Conservation (phyloP, 2,113 vertebrate species). For the Dunckerocampus dactyliophorus region DNA sequence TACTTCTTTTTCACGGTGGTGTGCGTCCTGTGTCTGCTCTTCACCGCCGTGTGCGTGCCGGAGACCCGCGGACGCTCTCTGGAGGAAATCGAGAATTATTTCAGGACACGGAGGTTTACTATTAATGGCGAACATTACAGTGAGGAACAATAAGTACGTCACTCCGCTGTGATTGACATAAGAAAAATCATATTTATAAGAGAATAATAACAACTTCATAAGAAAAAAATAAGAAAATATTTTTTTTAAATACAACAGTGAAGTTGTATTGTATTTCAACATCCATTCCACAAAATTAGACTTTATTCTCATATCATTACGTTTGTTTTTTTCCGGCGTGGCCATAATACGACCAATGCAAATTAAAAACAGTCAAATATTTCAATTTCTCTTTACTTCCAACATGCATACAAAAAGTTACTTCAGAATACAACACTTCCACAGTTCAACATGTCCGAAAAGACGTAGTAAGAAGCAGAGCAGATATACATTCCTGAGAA, state of each 20-base stretch:
- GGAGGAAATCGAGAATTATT: conserved; percentile 93
- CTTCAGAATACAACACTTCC: too few relatives aligned
- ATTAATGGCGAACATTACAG: background rate
- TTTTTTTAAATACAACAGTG: too few relatives aligned
- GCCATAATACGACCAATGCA: background rate
- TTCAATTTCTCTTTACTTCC: too few relatives aligned
- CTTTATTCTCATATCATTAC: background rate
- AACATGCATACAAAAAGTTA: too few relatives aligned
- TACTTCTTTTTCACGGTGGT: conserved; percentile 84
- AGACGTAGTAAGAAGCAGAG: too few relatives aligned
- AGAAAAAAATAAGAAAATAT: background rate
- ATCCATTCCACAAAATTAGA: background rate
- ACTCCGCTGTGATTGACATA: too few relatives aligned
- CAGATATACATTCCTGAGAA: background rate
- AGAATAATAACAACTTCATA: too few relatives aligned
- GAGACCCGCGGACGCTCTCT: conserved; percentile 87
- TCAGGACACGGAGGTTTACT: conserved; percentile 72
- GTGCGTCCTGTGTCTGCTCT: conserved; percentile 79
- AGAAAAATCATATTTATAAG: too few relatives aligned
- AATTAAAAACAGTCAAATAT: too few relatives aligned
- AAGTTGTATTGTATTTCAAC: too few relatives aligned
- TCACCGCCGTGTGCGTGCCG: conserved; percentile 83
- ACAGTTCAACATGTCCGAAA: too few relatives aligned
- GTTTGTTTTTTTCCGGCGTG: background rate
- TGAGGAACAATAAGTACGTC: background rate